Evolutionary conservation across 2,113 vertebrate genomes (phyloP), one percentile per base, ranked within the genome.

Genomic region (Caracal caracal): DNA sequence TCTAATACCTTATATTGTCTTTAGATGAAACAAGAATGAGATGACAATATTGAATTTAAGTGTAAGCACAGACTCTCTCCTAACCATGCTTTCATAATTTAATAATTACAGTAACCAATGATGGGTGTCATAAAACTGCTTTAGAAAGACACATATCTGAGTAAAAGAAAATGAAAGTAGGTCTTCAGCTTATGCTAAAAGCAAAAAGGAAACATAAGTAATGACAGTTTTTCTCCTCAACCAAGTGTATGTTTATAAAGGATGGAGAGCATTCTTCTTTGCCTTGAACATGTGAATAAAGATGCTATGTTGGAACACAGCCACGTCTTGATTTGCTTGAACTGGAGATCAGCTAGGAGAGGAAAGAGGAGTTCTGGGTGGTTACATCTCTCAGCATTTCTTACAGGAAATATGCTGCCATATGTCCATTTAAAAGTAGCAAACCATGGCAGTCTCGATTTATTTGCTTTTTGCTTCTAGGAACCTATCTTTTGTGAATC

Each of bases 11-110:
- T 78, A 33, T n/a, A 81, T 84, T 89, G 93, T 76, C 17, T 85
- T 95, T 81, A 63, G 70, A 66, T 73, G 92, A 43, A 96, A 66
- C 13, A 92, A 47, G 9, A 61, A 51, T 80, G 6, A 94, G 37
- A 88, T 90, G 85, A 84, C 24, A 82, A 70, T 91, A 63, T 7
- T 73, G 79, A 91, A 1, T 61, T 92, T 83, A 75, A 80, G 66
- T 84, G n/a, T 43, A 53, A 49, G 10, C 16, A 75, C 10, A 85
- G 78, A 82, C 10, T 92, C 33, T 97, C 11, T 79, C 37, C 68
- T 91, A 56, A 28, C 79, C 15, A 9, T 51, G 35, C 10, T 84
- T 80, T 87, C 22, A 95, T 61, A 78, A 75, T 93, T 88, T 96
- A 91, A 91, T 75, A 89, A 70, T 85, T 30, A 76, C 30, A 71